Percentiles rank a stretch among this genome's conserved stretches.
These are phyloP conservation scores for Sciaenops ocellatus DNA, from an alignment of 2,797 vertebrate species.

Conservation along the genomic window DNA sequence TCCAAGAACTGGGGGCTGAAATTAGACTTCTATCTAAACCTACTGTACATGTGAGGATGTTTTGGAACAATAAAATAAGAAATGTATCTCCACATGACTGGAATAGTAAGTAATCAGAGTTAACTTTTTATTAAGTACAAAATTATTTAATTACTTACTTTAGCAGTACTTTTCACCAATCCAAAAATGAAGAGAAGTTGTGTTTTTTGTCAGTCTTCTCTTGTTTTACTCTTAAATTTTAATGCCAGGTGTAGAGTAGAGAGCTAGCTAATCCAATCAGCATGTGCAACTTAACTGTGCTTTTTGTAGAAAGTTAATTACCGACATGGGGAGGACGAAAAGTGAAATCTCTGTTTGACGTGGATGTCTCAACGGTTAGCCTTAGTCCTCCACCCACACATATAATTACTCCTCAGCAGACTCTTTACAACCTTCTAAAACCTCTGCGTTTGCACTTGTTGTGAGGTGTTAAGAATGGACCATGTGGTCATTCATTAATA, in stretches of 20 bases:
- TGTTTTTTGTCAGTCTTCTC: background rate
- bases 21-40: conserved; percentile 3
- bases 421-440: conserved; percentile 20
- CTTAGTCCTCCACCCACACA: conserved; percentile 4
- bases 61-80: conserved; percentile 9
- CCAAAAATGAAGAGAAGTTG: background rate
- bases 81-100: background rate
- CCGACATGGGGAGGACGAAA: background rate
- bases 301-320: conserved; percentile 33
- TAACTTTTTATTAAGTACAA: no score
- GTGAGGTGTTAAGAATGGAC: conserved; percentile 26
- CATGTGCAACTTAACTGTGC: conserved; percentile 3
- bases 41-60: background rate
- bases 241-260: background rate
- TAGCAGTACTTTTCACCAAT: background rate
- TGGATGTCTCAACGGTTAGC: conserved; percentile 21
- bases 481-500: conserved; percentile 40
- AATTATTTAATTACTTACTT: background rate
- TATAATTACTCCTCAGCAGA: conserved; percentile 19
- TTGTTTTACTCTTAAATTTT: background rate
- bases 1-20: background rate
- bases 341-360: conserved; percentile 28
- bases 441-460: conserved; percentile 23
- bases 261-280: background rate
- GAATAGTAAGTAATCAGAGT: background rate